Evolutionary conservation across 2,888 invertebrate species (phyloP), one percentile per base, ranked within the genome.

Genomic region (Archips crataeganus): DNA sequence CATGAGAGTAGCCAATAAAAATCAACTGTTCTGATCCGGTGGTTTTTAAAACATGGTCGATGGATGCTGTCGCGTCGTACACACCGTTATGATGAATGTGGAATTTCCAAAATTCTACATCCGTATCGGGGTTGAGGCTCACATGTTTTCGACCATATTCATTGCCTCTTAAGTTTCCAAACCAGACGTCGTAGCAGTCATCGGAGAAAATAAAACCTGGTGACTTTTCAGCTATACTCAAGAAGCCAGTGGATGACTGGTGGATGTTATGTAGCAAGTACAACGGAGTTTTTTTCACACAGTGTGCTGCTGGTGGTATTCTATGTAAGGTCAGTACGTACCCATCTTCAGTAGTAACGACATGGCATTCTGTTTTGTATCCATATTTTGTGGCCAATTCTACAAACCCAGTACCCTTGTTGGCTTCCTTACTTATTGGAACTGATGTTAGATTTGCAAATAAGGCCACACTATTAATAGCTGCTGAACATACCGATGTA

Each of bases 1-100:
- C 98, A 85, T 96, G 96, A 0, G 97, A 98, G 84, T 97, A 97
- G 0, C 98, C 98, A 5, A 97, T 95, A 45, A 87, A 91, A 61
- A 89, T 91, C 47, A 93, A 66, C 51, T 86, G 89, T 0, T 80
- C 75, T 0, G 77, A 75, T 1, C 79, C 78, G 0, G 92, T 90
- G 5, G 84, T 75, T 0, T 84, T 75, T 8, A 92, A 74, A 1
- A 92, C 84, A 51, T 89, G 87, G 66, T 92, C 90, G 0, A 91
- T 82, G 57, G 86, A 84, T 0, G 97, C 96, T 1, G 98, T 98
- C 0, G 98, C 80, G 85, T 99, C 98, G 79, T 95, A 96, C 34
- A 90, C 84, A 0, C 97, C 97, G 83, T 98, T 97, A 83, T 98
- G 96, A 81, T 98, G 97, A 92, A 96, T 97, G 72, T 96, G 96